Conservation (phyloP, 2,113 vertebrate genomes). For the Clinocottus analis region DNA sequence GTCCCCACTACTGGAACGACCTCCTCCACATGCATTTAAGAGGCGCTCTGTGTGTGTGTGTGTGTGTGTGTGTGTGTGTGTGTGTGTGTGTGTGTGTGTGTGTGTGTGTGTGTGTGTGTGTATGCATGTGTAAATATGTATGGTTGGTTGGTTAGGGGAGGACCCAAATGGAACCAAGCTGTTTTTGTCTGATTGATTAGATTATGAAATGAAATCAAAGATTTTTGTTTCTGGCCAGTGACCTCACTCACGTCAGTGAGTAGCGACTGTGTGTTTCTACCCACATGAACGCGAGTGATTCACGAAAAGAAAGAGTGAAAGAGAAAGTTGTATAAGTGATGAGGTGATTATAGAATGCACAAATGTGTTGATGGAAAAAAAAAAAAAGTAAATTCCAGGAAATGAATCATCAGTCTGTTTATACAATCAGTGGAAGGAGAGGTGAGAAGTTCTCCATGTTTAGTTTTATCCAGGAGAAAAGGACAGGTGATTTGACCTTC, state of each 20-base stretch:
- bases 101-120: slow-evolving; percentile 26
- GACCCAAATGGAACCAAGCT: slow-evolving; percentile 53
- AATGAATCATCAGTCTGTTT: slow-evolving; percentile 33
- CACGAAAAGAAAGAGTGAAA: neutral
- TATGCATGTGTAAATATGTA: slow-evolving; percentile 68
- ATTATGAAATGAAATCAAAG: slow-evolving; percentile 74
- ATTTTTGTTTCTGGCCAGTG: slow-evolving; percentile 36
- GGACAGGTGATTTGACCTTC: slow-evolving; percentile 50
- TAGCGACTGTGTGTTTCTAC: slow-evolving; percentile 13
- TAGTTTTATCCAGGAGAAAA: slow-evolving; percentile 18
- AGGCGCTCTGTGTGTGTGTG: slow-evolving; percentile 45
- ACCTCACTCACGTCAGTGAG: slow-evolving; percentile 33
- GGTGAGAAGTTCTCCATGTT: slow-evolving; percentile 24
- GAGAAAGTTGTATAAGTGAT: neutral
- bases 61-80: slow-evolving; percentile 22
- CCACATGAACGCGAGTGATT: slow-evolving; percentile 10
- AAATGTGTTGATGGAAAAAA: neutral
- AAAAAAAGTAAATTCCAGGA: neutral
- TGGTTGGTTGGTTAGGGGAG: slow-evolving; percentile 59
- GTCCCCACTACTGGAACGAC: slow-evolving; percentile 69
- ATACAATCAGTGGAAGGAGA: slow-evolving; percentile 33
- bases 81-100: slow-evolving; percentile 40
- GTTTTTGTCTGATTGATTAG: slow-evolving; percentile 77
- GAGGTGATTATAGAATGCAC: neutral
- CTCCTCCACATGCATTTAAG: slow-evolving; percentile 76